Evolutionary conservation across 2,888 invertebrate species (phyloP).

Genomic region (Brenthis daphne): DNA sequence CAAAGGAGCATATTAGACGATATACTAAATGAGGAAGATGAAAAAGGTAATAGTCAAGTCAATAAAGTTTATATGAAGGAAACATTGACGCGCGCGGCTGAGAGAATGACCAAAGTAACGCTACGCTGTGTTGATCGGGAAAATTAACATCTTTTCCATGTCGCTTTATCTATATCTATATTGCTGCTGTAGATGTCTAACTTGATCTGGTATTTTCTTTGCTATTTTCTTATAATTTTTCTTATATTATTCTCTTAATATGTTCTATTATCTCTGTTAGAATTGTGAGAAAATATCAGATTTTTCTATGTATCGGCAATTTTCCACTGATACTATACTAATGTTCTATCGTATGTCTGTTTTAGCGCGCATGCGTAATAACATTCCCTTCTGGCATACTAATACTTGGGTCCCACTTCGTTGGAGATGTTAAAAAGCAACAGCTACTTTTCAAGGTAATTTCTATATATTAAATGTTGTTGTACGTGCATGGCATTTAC

Average conservation of each 20-base stretch:
- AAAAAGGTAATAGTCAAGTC: slow-evolving; percentile 77
- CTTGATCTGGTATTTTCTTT: slow-evolving; percentile 55
- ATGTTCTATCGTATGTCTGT: slow-evolving; percentile 79
- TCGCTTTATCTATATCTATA: slow-evolving; percentile 52
- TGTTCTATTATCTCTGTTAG: neutral
- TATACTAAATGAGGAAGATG: slow-evolving; percentile 84
- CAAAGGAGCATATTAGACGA: slow-evolving; percentile 88
- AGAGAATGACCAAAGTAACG: slow-evolving; percentile 62
- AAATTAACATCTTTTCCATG: slow-evolving; percentile 52
- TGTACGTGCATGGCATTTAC: slow-evolving; percentile 51
- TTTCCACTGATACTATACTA: slow-evolving; percentile 54
- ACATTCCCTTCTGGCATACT: slow-evolving; percentile 83
- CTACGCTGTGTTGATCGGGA: slow-evolving; percentile 64
- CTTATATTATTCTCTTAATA: neutral
- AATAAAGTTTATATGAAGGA: slow-evolving; percentile 58
- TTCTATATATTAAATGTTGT: slow-evolving; percentile 44
- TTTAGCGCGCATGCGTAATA: slow-evolving; percentile 83
- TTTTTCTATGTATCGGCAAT: slow-evolving; percentile 30
- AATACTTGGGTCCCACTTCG: slow-evolving; percentile 73
- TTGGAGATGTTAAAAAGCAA: slow-evolving; percentile 61
- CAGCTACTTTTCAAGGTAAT: slow-evolving; percentile 67
- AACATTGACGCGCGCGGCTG: slow-evolving; percentile 59
- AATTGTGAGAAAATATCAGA: slow-evolving; percentile 33
- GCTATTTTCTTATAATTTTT: neutral
- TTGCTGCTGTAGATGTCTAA: slow-evolving; percentile 52